A percentile compares a stretch with the other conserved stretches of the same genome.
phyloP scores from a whole-genome alignment of 30 jellyfish, hydroid and myxozoan species.

The Pelagia noctiluca region DNA sequence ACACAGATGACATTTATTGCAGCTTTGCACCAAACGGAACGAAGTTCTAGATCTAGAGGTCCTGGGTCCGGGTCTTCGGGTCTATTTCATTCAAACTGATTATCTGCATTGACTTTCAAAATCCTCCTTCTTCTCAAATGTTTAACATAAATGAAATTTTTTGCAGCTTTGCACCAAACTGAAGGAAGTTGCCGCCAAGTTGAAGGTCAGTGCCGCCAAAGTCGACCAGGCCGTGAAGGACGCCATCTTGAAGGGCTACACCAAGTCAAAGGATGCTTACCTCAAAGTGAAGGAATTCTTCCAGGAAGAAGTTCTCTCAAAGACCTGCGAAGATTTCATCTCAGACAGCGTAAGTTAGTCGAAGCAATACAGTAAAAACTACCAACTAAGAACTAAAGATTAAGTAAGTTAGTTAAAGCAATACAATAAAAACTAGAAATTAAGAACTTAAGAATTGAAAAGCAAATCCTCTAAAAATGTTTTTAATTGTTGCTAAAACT shows the following conservation, averaged over 20 bases:
- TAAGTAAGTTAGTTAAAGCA: background rate
- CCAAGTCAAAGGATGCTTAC: slow-evolving; percentile 48
- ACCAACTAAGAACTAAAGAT: background rate
- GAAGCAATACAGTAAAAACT: background rate
- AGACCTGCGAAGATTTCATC: slow-evolving; percentile 80
- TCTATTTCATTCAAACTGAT: no score
- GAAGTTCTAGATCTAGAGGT: no score
- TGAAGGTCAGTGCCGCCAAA: slow-evolving; percentile 66
- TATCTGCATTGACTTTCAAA: no score
- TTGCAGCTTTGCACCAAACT: slow-evolving; percentile 40
- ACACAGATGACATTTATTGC: no score
- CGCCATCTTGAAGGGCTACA: slow-evolving; percentile 72
- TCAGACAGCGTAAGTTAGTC: slow-evolving; percentile 27
- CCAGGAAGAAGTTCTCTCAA: slow-evolving; percentile 52
- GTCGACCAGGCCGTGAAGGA: slow-evolving; percentile 71
- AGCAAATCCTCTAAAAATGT: no score
- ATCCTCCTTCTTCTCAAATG: no score
- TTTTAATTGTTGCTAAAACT: no score
- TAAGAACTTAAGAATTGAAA: background rate
- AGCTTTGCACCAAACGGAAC: slow-evolving; percentile 50
- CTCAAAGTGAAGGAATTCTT: slow-evolving; percentile 56
- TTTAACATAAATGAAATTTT: no score
- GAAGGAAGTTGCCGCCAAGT: slow-evolving; percentile 62
- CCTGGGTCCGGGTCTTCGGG: no score
- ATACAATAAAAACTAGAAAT: background rate